phyloP scores from a whole-genome alignment of 2,888 invertebrate species.

The Acanthosepion lycidas region DNA sequence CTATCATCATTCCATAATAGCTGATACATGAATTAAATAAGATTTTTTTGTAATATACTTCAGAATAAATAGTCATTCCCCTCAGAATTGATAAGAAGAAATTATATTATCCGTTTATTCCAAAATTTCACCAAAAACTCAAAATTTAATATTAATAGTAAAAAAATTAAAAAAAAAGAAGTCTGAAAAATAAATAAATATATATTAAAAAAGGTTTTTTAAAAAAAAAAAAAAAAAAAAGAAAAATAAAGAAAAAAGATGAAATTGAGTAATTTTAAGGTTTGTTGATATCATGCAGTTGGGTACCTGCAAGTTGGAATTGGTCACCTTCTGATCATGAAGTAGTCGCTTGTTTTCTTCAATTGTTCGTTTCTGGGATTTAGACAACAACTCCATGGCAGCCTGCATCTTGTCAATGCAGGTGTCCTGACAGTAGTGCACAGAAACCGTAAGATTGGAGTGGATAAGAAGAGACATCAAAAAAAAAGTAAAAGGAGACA shows the following conservation, averaged over 20 bases:
- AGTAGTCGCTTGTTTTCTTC: conserved; percentile 67
- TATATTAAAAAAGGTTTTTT: not conserved
- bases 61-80: too few relatives aligned
- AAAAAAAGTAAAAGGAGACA: not conserved
- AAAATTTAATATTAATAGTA: not conserved
- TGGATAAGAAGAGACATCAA: not conserved
- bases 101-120: not conserved
- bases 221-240: not conserved
- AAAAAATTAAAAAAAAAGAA: not conserved
- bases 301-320: conserved; percentile 50
- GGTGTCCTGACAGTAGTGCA: conserved; percentile 6
- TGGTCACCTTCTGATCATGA: conserved; percentile 62
- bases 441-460: not conserved
- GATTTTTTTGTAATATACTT: too few relatives aligned
- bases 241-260: not conserved
- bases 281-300: conserved; percentile 41
- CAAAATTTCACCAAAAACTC: not conserved
- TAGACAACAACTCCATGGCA: conserved; percentile 64
- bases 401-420: conserved; percentile 63
- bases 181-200: not conserved
- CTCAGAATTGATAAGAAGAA: not conserved
- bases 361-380: conserved; percentile 66
- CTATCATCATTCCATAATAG: too few relatives aligned
- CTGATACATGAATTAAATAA: too few relatives aligned
- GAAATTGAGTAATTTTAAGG: not conserved